These are phyloP conservation scores for Chrysomela aeneicollis DNA, from an alignment of 2,888 invertebrate species.

Conservation along the genomic window DNA sequence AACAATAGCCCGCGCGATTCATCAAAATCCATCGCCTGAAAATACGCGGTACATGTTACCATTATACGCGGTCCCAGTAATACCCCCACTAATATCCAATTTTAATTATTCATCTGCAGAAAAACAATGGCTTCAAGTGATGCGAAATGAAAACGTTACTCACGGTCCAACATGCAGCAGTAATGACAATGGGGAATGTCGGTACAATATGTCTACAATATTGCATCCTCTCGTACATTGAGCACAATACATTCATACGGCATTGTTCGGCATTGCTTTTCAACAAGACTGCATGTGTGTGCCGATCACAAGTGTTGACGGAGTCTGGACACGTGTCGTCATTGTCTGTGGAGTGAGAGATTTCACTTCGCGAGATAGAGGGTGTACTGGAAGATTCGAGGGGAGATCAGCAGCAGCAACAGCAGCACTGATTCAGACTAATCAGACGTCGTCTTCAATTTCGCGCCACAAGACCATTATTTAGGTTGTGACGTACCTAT, in stretches of 20 bases:
- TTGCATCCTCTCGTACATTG: constrained; percentile 51
- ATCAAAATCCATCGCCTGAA: constrained; percentile 19
- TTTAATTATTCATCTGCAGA: constrained; percentile 18
- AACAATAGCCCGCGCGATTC: constrained; percentile 4
- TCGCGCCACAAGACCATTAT: too few relatives aligned
- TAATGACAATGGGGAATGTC: constrained; percentile 47
- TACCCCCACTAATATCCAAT: constrained; percentile 18
- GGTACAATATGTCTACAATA: constrained; percentile 52
- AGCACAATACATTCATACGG: constrained; percentile 51
- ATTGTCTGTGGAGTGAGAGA: constrained; percentile 36
- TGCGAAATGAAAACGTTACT: constrained; percentile 45
- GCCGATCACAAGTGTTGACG: constrained; percentile 48
- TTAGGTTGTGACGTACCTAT: too few relatives aligned
- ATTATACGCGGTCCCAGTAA: not conserved
- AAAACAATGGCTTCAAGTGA: constrained; percentile 44
- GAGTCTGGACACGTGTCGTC: constrained; percentile 50
- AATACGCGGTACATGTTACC: constrained; percentile 12
- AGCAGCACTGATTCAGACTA: too few relatives aligned
- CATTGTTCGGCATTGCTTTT: constrained; percentile 55
- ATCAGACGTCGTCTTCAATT: too few relatives aligned
- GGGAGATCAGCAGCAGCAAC: too few relatives aligned
- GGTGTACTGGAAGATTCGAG: not conserved
- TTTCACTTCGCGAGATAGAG: not conserved
- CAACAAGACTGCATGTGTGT: constrained; percentile 52
- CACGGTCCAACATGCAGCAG: constrained; percentile 39